Conservation (phyloP, 2,113 vertebrate genomes). For the Epinephelus moara region DNA sequence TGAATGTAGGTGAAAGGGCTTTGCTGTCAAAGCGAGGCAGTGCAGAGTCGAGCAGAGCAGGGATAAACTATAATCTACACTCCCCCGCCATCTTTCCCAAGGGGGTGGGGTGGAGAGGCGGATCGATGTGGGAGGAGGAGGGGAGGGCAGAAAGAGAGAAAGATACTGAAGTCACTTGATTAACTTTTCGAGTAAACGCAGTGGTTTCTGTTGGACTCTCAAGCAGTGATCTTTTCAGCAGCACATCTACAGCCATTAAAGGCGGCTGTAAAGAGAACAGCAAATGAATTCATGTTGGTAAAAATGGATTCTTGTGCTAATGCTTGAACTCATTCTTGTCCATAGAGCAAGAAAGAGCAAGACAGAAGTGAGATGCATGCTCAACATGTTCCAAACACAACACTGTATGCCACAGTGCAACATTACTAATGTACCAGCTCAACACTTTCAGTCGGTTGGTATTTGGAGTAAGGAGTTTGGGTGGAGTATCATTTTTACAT, state of each 20-base stretch:
- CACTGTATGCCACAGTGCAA: not conserved
- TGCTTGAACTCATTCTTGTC: not conserved
- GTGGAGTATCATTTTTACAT: not conserved
- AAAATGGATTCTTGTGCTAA: not conserved
- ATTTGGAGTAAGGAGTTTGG: not conserved
- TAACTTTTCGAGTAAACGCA: conserved; percentile 42
- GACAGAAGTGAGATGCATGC: not conserved
- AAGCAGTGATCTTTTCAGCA: not conserved
- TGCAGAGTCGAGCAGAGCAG: conserved; percentile 66
- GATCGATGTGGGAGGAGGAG: conserved; percentile 48
- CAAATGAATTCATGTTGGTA: not conserved
- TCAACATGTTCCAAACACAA: not conserved
- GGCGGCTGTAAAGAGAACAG: not conserved
- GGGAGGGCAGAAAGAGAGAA: conserved; percentile 1
- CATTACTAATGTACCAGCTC: not conserved
- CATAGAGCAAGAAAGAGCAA: too few relatives aligned
- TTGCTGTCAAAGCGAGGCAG: conserved; percentile 70
- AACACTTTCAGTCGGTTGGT: not conserved
- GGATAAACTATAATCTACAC: conserved; percentile 72
- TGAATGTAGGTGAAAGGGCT: conserved; percentile 81
- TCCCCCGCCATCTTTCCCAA: conserved; percentile 52
- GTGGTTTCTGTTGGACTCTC: conserved; percentile 29
- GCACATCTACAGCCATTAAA: not conserved
- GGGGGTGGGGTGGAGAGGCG: conserved; percentile 24
- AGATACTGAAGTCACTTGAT: conserved; percentile 46